phyloP scores from a whole-genome alignment of 2,888 invertebrate species.

The Sphecodes monilicornis region DNA sequence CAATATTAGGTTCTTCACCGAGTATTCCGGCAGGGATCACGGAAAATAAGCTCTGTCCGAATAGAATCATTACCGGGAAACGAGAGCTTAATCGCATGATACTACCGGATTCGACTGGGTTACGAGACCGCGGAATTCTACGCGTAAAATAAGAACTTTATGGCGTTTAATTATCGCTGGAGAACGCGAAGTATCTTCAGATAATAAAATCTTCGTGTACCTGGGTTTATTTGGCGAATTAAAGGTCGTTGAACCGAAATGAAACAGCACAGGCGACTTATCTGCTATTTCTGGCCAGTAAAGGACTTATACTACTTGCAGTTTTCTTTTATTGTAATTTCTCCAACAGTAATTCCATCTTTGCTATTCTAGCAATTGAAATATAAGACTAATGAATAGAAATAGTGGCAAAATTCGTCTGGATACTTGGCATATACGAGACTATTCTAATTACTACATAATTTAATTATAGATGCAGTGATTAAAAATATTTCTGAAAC shows the following conservation, averaged over 20 bases:
- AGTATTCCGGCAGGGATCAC: not conserved
- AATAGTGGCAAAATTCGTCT: not conserved
- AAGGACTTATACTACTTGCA: not conserved
- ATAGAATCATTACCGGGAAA: not conserved
- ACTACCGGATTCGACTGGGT: not conserved
- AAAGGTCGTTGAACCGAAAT: not conserved
- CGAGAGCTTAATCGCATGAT: constrained; percentile 9
- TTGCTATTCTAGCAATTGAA: not conserved
- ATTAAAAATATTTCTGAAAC: no score
- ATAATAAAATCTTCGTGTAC: not conserved
- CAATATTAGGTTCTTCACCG: constrained; percentile 27
- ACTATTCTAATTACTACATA: not conserved
- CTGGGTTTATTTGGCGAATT: not conserved
- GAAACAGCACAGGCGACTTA: not conserved
- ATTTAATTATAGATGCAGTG: not conserved
- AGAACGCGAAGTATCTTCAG: not conserved
- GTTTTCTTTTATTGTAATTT: not conserved
- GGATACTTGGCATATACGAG: accelerated
- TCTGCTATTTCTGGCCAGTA: not conserved
- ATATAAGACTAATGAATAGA: not conserved
- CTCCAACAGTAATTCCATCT: not conserved
- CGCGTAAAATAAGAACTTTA: not conserved
- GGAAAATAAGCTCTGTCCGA: constrained; percentile 13
- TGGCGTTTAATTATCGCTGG: not conserved
- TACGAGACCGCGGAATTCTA: not conserved